Percentiles rank a stretch among this genome's conserved stretches.
These are phyloP conservation scores for Fissipunctia ypsillon DNA, from an alignment of 2,888 invertebrate species.

Conservation along the genomic window DNA sequence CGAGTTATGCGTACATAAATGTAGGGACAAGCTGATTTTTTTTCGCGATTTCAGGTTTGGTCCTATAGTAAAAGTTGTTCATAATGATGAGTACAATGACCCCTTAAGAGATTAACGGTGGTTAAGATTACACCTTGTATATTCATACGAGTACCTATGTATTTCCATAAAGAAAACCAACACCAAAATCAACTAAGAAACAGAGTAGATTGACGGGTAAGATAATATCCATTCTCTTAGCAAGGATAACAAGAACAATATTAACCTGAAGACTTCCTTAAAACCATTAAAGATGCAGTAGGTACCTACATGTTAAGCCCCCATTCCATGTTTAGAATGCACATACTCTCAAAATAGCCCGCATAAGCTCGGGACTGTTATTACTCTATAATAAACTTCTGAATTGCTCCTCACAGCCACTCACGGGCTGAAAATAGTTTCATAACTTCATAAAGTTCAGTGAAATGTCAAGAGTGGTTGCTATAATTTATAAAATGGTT, in stretches of 20 bases:
- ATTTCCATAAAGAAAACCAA: neutral
- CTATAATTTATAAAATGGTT: slow-evolving; percentile 45
- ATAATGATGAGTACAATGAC: too few species aligned
- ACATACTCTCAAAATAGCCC: slow-evolving; percentile 42
- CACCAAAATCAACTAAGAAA: neutral
- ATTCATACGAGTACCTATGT: too few species aligned
- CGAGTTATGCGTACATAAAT: too few species aligned
- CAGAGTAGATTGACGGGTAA: neutral
- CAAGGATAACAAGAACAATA: slow-evolving; percentile 2
- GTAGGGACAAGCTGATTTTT: too few species aligned
- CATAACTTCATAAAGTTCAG: slow-evolving; percentile 56
- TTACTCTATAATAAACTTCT: slow-evolving; percentile 57
- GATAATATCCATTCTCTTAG: neutral
- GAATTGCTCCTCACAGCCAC: slow-evolving; percentile 60
- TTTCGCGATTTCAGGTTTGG: too few species aligned
- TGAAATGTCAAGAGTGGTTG: slow-evolving; percentile 45
- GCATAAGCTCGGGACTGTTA: slow-evolving; percentile 48
- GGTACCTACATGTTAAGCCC: neutral
- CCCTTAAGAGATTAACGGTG: too few species aligned
- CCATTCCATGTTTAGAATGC: slow-evolving; percentile 26
- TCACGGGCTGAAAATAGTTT: slow-evolving; percentile 63
- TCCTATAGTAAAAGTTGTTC: too few species aligned
- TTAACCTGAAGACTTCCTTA: slow-evolving; percentile 2
- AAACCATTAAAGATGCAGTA: slow-evolving; percentile 6
- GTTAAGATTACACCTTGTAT: too few species aligned